A percentile compares a stretch with the other conserved stretches of the same genome.
Conservation (phyloP, 2,888 invertebrate genomes). For the Lamproptera curius region DNA sequence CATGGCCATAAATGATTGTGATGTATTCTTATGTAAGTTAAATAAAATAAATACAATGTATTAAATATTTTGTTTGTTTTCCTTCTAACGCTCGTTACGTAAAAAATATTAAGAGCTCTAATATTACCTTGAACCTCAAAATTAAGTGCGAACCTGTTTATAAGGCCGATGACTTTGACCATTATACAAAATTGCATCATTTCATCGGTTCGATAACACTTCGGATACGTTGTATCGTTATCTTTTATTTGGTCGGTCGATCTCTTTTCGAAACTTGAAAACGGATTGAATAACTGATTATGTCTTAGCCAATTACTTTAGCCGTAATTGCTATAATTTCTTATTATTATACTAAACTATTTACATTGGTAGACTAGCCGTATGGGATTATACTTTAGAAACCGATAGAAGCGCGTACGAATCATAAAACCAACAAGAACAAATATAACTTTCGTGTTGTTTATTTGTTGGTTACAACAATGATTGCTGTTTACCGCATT, state of each 20-base stretch:
- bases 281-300: no score
- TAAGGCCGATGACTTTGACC: slow-evolving; percentile 57
- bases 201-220: slow-evolving; percentile 21
- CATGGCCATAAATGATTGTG: slow-evolving; percentile 32
- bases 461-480: no score
- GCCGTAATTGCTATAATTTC: no score
- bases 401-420: no score
- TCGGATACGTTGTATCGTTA: slow-evolving; percentile 33
- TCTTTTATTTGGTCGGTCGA: slow-evolving; percentile 44
- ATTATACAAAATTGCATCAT: slow-evolving; percentile 61
- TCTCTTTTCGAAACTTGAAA: no score
- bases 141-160: slow-evolving; percentile 43
- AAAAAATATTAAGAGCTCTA: neutral
- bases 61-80: slow-evolving; percentile 1
- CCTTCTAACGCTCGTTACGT: neutral
- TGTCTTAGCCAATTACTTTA: no score
- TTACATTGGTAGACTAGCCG: no score
- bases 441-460: no score
- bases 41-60: slow-evolving; percentile 17
- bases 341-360: slow-evolving; percentile 1
- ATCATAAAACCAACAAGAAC: no score
- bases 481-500: no score
- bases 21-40: slow-evolving; percentile 28
- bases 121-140: slow-evolving; percentile 21
- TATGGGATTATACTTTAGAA: no score